A percentile compares a stretch with the other conserved stretches of the same genome.
phyloP scores from a whole-genome alignment of 2,888 invertebrate species.

The Hydrotaea cyrtoneurina region DNA sequence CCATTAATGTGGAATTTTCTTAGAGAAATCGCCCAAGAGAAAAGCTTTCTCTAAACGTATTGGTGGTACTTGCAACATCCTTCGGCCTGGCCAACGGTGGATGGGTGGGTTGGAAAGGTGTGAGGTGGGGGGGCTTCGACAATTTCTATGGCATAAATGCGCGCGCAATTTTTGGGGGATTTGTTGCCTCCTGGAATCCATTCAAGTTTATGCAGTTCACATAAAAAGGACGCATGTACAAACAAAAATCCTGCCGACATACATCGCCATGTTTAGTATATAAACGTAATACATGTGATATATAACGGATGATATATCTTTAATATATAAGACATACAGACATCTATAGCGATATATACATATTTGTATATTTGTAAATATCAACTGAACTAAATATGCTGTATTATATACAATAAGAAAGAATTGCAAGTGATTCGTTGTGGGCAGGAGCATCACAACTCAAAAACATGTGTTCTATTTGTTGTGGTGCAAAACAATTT shows the following conservation, averaged over 20 bases:
- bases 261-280: slow-evolving; percentile 32
- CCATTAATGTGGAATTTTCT: slow-evolving; percentile 45
- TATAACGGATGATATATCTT: slow-evolving; percentile 3
- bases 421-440: no score
- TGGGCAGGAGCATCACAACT: no score
- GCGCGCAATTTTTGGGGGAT: slow-evolving; percentile 45
- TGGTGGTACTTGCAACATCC: no score
- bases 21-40: not conserved
- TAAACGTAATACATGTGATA: slow-evolving; percentile 46
- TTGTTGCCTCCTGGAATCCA: slow-evolving; percentile 67
- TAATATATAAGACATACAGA: slow-evolving; percentile 10
- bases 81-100: no score
- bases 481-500: no score
- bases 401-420: not conserved
- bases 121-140: slow-evolving; percentile 6
- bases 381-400: slow-evolving; percentile 7
- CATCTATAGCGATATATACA: not conserved
- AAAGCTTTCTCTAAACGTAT: not conserved
- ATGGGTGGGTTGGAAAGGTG: no score
- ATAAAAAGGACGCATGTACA: slow-evolving; percentile 61
- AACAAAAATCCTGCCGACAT: slow-evolving; percentile 19
- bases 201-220: slow-evolving; percentile 66
- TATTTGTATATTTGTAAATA: not conserved
- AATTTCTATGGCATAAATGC: slow-evolving; percentile 44
- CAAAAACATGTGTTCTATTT: no score